Evolutionary conservation across 2,888 invertebrate genomes (phyloP).

Genomic region (Eristalinus sepulchralis): DNA sequence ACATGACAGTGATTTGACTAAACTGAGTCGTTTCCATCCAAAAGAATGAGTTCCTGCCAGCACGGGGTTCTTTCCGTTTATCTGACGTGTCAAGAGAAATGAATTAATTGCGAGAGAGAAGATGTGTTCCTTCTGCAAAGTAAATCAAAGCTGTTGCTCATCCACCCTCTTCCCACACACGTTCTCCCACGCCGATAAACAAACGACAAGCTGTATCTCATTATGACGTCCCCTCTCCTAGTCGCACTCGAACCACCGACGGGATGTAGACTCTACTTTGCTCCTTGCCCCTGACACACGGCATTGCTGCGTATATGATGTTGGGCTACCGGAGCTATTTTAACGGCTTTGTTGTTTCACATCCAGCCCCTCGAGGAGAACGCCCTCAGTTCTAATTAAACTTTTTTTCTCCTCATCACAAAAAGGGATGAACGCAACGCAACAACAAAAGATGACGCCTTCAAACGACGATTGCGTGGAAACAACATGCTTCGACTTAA

Average conservation of each 20-base stretch:
- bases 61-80: not conserved
- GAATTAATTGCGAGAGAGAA: not conserved
- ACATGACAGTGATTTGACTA: too few species aligned
- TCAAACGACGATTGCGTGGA: conserved; percentile 39
- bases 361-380: not conserved
- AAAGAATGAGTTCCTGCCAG: too few species aligned
- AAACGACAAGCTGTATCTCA: not conserved
- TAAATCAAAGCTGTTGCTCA: not conserved
- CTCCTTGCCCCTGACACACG: not conserved
- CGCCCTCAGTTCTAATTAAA: conserved; percentile 12
- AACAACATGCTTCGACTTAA: conserved; percentile 28
- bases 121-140: not conserved
- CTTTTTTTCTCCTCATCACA: conserved; percentile 13
- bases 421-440: not conserved
- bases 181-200: not conserved
- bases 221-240: not conserved
- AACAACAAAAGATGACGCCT: conserved; percentile 1
- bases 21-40: too few species aligned
- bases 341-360: not conserved
- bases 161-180: not conserved
- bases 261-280: not conserved
- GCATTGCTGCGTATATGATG: not conserved
- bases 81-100: not conserved
- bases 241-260: too few species aligned
- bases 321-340: not conserved